A percentile compares a stretch with the other conserved stretches of the same genome.
Conservation (phyloP, 1,140 invertebrate genomes). For the Zaprionus lachaisei region DNA sequence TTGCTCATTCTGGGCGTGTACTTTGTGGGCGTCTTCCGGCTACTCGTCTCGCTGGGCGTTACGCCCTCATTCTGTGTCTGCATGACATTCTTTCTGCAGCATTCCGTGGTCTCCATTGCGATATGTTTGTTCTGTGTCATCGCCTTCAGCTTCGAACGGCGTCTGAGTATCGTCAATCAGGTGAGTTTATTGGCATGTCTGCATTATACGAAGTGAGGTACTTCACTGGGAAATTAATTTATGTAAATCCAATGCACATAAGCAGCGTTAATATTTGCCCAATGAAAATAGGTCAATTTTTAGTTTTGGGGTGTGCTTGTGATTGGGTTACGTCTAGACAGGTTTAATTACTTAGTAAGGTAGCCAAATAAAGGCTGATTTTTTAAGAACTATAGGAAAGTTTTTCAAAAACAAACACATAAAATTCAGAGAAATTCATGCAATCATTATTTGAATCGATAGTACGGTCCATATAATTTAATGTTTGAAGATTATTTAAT, state of each 20-base stretch:
- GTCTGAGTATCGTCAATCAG: conserved; percentile 75
- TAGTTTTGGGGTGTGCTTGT: neutral
- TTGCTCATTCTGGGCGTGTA: conserved; percentile 68
- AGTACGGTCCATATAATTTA: no score
- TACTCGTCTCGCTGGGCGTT: conserved; percentile 65
- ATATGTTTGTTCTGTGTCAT: conserved; percentile 77
- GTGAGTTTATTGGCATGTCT: conserved; percentile 39
- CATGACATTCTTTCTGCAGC: conserved; percentile 76
- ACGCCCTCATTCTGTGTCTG: conserved; percentile 74
- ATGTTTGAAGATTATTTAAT: no score
- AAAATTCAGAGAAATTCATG: no score
- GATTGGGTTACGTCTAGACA: conserved; percentile 24
- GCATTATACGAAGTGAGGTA: no score
- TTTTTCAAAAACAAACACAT: no score
- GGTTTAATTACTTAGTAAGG: conserved; percentile 18
- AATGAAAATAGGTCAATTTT: neutral
- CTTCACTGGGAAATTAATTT: conserved; percentile 35
- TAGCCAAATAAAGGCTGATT: no score
- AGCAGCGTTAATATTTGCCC: neutral
- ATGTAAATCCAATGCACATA: conserved; percentile 39
- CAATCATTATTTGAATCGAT: no score
- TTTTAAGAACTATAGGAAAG: no score
- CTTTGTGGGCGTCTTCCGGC: conserved; percentile 69
- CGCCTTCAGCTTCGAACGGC: conserved; percentile 73
- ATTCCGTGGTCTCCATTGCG: conserved; percentile 73